Percentiles rank a stretch among this genome's conserved stretches.
Conservation (phyloP, 2,888 invertebrate species). For the Gymnoscelis rufifasciata region DNA sequence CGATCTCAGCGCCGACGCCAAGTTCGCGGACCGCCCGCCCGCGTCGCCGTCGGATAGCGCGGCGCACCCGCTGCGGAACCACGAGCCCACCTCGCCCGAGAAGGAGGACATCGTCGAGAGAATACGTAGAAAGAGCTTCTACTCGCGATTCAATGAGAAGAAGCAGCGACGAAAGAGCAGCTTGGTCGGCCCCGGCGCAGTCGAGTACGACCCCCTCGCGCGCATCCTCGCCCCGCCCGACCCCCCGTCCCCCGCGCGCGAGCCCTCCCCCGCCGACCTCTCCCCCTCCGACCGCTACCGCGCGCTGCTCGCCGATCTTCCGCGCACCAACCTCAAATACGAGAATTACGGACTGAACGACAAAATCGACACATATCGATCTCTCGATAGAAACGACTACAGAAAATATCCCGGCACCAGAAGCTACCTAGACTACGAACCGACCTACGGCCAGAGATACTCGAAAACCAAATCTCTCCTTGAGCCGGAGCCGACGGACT, state of each 20-base stretch:
- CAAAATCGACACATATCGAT: slow-evolving; percentile 69
- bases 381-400: slow-evolving; percentile 70
- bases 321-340: slow-evolving; percentile 58
- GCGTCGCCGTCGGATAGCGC: slow-evolving; percentile 43
- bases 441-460: slow-evolving; percentile 63
- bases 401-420: slow-evolving; percentile 62
- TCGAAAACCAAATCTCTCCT: slow-evolving; percentile 68
- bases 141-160: slow-evolving; percentile 91
- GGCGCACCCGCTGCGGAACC: slow-evolving; percentile 62
- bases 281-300: slow-evolving; percentile 67
- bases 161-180: slow-evolving; percentile 84
- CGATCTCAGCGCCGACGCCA: slow-evolving; percentile 52
- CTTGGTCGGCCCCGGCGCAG: slow-evolving; percentile 80
- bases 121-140: slow-evolving; percentile 93
- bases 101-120: slow-evolving; percentile 89
- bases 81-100: slow-evolving; percentile 69
- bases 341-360: slow-evolving; percentile 64
- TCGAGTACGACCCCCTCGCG: slow-evolving; percentile 76
- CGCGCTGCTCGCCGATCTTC: slow-evolving; percentile 56
- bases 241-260: slow-evolving; percentile 55
- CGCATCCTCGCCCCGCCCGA: slow-evolving; percentile 65
- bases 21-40: slow-evolving; percentile 45
- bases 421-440: slow-evolving; percentile 67
- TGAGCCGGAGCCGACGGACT: slow-evolving; percentile 60
- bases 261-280: slow-evolving; percentile 60